Base-by-base conservation (phyloP, 2,888 invertebrate species). In the Pachydiplax longipennis region DNA sequence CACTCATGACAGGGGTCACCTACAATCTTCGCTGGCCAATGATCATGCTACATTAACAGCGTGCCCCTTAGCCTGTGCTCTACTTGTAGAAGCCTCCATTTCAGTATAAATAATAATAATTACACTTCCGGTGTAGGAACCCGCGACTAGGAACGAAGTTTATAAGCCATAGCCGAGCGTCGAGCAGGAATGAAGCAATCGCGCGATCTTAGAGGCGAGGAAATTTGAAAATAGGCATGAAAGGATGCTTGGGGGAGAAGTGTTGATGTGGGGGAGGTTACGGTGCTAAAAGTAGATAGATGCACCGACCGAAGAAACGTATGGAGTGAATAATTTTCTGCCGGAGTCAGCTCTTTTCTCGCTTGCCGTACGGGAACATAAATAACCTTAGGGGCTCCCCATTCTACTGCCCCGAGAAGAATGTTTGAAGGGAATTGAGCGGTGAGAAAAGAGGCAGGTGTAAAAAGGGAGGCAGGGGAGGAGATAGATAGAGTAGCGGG, bases 371-470 rank as follows among this genome's bases (percentile, higher is more conserved):
- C n/a, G 58, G 58, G 37, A 15, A 87, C 87, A 87, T 87, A 87
- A 87, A 87, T 87, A 87, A 25, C 87, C 22, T 53, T n/a, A 37
- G 61, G 61, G 37, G 87, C 82, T 82, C 44, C 35, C 83, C 37
- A 61, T 83, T 83, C 83, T 35, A 35, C 35, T 31, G 83, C 58
- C 48, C 35, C 53, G 61, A 40, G 87, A 61, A 37, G 87, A 87
- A 22, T 65, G 87, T 61, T 83, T 87, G 61, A 87, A 87, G 65
- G 31, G 65, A 37, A 37, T 87, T 31, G 31, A 87, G 87, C 61
- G 87, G 87, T 65, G 87, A 87, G 87, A 65, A 61, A 87, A 87
- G 65, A 61, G 87, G 65, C 87, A 87, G 87, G 87, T 87, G 87
- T 87, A 87, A 87, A 87, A 58, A 58, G 35, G 58, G n/a, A 44